Base-by-base conservation (phyloP, 2,888 invertebrate species). In the Scaptomyza cyrtandrae region DNA sequence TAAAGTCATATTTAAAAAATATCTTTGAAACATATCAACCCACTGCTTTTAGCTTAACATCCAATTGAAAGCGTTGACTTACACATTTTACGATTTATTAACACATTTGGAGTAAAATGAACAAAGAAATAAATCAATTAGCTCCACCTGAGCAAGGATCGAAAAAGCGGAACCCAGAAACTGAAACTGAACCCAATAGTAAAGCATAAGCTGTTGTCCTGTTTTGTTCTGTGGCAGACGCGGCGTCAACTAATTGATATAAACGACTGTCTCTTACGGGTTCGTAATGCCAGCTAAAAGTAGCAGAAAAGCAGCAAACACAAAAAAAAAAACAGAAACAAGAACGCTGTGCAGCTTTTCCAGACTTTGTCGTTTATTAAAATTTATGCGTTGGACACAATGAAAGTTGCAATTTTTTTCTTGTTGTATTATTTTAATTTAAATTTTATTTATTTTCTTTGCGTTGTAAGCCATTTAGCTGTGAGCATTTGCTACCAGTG, bases 231-330 rank as follows among this genome's bases (percentile, higher is more conserved):
- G 24, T 64, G 67, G 63, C 83, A 72, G 85, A 75, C 79, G 44
- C 60, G n/a, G 41, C 50, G 29, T 29, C 29, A 59, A 72, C 83
- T 85, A 85, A 85, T 85, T 85, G 88, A 88, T 88, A 88, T 85
- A 80, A 85, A 85, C 83, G 84, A 88, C 80, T 80, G 83, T 75
- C 83, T 80, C 82, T 79, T 69, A 78, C 79, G 63, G 80, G 35
- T 63, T 75, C 64, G 73, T 55, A 74, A 68, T 60, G 59, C 59
- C 31, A 31, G 13, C 52, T 44, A 37, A 35, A 62, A 58, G 58
- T 57, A 31, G 16, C 7, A 13, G 27, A 24, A 45, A 13, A 24
- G 14, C 41, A 16, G 39, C 11, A 31, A 31, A 31, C 35, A 59
- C 49, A n/a, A 2, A 24, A 9, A 7, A 27, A 29, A 10, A 24